Conservation (phyloP, 2,888 invertebrate species). For the Rotaria magnacalcarata region DNA sequence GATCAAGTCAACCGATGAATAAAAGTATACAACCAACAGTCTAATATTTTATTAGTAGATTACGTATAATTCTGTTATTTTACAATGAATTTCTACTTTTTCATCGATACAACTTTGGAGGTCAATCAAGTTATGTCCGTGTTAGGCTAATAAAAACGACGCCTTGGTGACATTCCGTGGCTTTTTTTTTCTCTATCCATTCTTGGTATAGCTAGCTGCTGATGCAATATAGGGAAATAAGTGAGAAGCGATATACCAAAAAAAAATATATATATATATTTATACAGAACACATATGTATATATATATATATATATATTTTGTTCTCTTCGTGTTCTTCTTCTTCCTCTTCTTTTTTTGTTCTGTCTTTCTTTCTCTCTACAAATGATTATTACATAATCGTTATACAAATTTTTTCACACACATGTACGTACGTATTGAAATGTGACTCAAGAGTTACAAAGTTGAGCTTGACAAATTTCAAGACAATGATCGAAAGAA, state of each 20-base stretch:
- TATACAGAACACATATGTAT: not conserved
- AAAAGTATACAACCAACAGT: not conserved
- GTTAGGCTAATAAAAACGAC: not conserved
- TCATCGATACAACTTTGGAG: not conserved
- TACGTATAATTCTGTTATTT: not conserved
- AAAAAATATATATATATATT: no score
- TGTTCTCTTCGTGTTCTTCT: not conserved
- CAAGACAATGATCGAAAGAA: not conserved
- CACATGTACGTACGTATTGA: not conserved
- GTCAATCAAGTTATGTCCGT: not conserved
- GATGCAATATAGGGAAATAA: not conserved
- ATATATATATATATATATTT: conserved; percentile 11
- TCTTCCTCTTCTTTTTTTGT: not conserved
- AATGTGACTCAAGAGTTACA: not conserved
- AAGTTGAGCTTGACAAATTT: not conserved
- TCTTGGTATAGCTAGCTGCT: not conserved
- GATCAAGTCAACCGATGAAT: not conserved
- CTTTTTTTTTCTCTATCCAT: not conserved
- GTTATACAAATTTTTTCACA: not conserved
- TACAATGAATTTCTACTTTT: not conserved
- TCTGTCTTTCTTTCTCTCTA: not conserved
- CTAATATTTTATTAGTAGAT: not conserved
- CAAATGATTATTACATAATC: conserved; percentile 20
- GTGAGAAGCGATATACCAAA: not conserved
- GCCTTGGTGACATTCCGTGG: not conserved